Evolutionary conservation across 1,140 invertebrate genomes (phyloP).

Genomic region (Mesaphorura yosii): DNA sequence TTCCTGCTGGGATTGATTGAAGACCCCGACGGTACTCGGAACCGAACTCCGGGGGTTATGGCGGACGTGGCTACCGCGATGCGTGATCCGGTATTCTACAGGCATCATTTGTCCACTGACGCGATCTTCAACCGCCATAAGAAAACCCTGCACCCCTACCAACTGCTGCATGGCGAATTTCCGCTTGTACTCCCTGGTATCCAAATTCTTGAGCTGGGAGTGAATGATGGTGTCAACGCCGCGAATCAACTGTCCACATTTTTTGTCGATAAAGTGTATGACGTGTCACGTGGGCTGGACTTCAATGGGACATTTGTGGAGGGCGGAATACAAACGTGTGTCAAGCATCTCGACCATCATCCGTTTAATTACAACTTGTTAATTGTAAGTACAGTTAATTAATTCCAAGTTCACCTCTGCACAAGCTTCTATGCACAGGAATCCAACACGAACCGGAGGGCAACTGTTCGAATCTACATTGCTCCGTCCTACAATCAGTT

Average conservation of each 20-base stretch:
- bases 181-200: neutral
- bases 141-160: conserved; percentile 3
- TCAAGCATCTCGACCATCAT: conserved; percentile 14
- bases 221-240: neutral
- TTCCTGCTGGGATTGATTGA: neutral
- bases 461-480: conserved; percentile 6
- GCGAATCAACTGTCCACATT: conserved; percentile 3
- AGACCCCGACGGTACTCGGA: conserved; percentile 33
- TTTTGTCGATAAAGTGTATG: neutral
- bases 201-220: neutral
- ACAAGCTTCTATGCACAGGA: neutral
- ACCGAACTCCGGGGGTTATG: conserved; percentile 31
- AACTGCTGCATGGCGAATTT: conserved; percentile 2
- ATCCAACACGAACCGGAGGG: neutral
- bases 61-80: conserved; percentile 7
- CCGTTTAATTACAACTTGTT: conserved; percentile 7
- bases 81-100: conserved; percentile 14
- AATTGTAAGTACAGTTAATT: conserved; percentile 6
- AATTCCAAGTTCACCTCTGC: neutral
- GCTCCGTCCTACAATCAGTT: conserved; percentile 1
- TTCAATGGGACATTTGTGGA: conserved; percentile 24
- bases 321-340: conserved; percentile 43
- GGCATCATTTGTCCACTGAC: conserved; percentile 6
- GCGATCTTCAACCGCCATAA: conserved; percentile 8
- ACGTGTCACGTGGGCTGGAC: conserved; percentile 1